Evolutionary conservation across 2,888 invertebrate genomes (phyloP).

Genomic region (Amphiduros pacificus): DNA sequence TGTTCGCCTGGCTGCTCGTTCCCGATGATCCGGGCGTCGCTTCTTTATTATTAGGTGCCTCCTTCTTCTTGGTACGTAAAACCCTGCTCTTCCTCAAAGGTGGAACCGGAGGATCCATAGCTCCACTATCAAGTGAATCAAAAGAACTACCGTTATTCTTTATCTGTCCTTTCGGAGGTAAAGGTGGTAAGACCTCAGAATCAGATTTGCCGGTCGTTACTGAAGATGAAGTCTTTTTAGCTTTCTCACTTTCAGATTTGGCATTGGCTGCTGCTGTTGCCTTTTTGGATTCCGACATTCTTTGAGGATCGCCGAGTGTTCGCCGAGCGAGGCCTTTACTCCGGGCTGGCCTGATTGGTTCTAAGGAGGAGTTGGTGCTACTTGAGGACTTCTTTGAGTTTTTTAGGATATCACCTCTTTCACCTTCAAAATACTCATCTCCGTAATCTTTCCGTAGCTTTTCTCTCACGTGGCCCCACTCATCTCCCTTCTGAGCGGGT

Average conservation of each 20-base stretch:
- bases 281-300: neutral
- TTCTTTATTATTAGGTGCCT: no score
- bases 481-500: slow-evolving; percentile 1
- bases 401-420: slow-evolving; percentile 13
- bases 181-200: no score
- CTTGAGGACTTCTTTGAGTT: neutral
- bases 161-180: no score
- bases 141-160: no score
- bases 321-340: neutral
- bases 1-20: no score
- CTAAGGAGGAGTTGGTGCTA: neutral
- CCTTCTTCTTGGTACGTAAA: no score
- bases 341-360: neutral
- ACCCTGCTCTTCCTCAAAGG: no score
- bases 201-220: neutral
- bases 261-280: neutral
- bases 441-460: slow-evolving; percentile 13
- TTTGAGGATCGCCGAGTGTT: neutral
- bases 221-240: neutral
- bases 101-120: no score
- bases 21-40: no score
- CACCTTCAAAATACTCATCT: slow-evolving; percentile 17
- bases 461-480: slow-evolving; percentile 15
- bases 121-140: no score
- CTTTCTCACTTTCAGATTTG: neutral